Base-by-base conservation (phyloP, 2,888 invertebrate genomes). In the Polymixis lichenea region DNA sequence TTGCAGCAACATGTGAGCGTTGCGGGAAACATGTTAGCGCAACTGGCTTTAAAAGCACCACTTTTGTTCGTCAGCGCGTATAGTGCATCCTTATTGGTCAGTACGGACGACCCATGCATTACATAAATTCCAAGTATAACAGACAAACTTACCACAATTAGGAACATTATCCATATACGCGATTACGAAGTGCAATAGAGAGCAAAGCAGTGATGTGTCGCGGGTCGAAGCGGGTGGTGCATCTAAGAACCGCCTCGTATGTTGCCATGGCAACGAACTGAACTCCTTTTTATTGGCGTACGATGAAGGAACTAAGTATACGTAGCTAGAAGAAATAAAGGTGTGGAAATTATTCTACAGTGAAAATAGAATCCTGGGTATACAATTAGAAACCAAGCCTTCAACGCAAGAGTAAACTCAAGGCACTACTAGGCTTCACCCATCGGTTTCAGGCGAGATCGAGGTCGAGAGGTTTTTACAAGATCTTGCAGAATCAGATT, bases 141-240 rank as follows among this genome's bases (percentile, higher is more conserved):
- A 60, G 6, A 22, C 1, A 51, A 55, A 82, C 88, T 90, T 82
- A 96, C 96, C 93, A 61, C 88, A 80, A 62, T 82, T 84, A 22
- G 94, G 92, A n/a, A 94, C 90, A 76, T 92, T 92, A 70, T 95
- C 95, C 92, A 95, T 94, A 58, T 93, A 96, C 2, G 90, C 88
- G 6, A 93, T 77, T 56, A 95, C 89, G 78, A 95, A 95, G 60
- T 93, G 92, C 81, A 96, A 85, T 70, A 96, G 93, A 51, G 96
- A 92, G 6, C 96, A 94, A 67, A 98, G 95, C 49, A 98, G 92
- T 28, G 97, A 92, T 32, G 97, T 96, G 90, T 98, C 98, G 58
- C 97, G 97, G 67, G 97, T 94, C 67, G 97, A 97, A 0, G 97
- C 97, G 0, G 98, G 98, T 65, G 97, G 97, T 3, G 97, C 97